Evolutionary conservation across 2,113 vertebrate species (phyloP), one percentile per base, ranked within the genome.

Genomic region (Tenebrosternarchus preto): DNA sequence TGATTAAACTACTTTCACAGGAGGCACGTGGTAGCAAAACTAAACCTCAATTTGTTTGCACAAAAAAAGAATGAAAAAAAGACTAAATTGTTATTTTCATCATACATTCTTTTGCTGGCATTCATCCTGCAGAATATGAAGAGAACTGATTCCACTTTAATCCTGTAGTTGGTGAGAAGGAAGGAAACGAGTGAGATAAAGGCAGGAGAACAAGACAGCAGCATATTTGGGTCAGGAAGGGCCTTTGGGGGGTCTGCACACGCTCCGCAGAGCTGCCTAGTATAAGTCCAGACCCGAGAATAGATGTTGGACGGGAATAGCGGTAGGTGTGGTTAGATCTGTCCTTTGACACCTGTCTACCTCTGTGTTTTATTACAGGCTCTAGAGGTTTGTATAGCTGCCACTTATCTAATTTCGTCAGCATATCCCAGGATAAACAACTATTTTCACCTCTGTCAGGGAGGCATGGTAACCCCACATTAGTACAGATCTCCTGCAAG

Each of bases 261-360:
- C 69, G 55, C 75, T 73, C 50, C 29, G 53, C 63, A 20, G 56
- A 17, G 66, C 70, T 29, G 74, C n/a, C 67, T 77, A 7, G 16
- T 36, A 50, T 29, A 12, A 22, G 17, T 77, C 71, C 57, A 43
- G 20, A 73, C 53, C 53, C 63, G 70, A 55, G 81, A 84, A 78
- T 78, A 78, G 75, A 81, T 9, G 2, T 16, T 29, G 27, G 69
- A 80, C 31, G 66, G 31, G 66, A 74, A 73, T 73, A 80, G 60
- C 15, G 43, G 15, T 74, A 82, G 80, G 83, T 78, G 83, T 82
- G 79, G 75, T 63, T 63, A 63, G 79, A 81, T 71, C 60, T 78
- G 76, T 82, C 75, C 71, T 78, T 76, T 78, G 39, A 78, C 79
- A 84, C 79, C 64, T 78, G 79, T 84, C 33, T 73, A 71, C 71